These are phyloP conservation scores for Microtus ochrogaster DNA, from an alignment of 2,113 vertebrate species.

Conservation along the genomic window DNA sequence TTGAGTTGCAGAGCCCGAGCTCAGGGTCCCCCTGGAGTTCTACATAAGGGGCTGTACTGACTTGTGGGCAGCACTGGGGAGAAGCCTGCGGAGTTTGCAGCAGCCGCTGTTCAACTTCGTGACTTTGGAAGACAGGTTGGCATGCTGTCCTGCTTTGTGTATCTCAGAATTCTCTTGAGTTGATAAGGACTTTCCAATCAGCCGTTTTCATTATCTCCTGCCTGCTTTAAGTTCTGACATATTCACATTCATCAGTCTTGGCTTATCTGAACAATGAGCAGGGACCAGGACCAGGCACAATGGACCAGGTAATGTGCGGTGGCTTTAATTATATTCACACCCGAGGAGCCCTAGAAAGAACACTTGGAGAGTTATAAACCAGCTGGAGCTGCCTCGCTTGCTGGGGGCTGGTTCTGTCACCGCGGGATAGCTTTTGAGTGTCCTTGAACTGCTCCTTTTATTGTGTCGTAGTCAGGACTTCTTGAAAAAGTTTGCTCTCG, in stretches of 20 bases:
- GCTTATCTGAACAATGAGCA: slow-evolving; percentile 85
- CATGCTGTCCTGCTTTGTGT: not conserved
- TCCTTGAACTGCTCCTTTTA: not conserved
- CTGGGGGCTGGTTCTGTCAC: slow-evolving; percentile 30
- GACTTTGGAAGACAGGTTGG: slow-evolving; percentile 42
- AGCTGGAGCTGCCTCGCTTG: not conserved
- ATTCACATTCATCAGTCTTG: slow-evolving; percentile 85
- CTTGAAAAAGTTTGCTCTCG: not conserved
- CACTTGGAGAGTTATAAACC: slow-evolving; percentile 73
- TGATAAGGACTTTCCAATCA: slow-evolving; percentile 89
- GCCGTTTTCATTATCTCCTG: slow-evolving; percentile 84
- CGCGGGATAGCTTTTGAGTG: not conserved
- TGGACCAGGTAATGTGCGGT: slow-evolving; percentile 82
- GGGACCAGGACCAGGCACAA: slow-evolving; percentile 81
- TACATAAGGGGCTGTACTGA: not conserved
- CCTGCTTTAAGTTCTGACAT: slow-evolving; percentile 83
- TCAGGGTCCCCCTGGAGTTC: not conserved
- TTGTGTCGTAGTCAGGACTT: not conserved
- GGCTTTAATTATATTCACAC: slow-evolving; percentile 84
- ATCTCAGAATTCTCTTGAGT: slow-evolving; percentile 79
- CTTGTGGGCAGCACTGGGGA: rapidly evolving
- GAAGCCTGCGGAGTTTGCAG: not conserved
- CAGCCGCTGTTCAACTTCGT: not conserved
- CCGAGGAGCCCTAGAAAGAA: slow-evolving; percentile 75
- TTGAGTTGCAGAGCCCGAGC: not conserved